These are phyloP conservation scores for Athene noctua DNA, from an alignment of 2,113 vertebrate genomes.

Conservation along the genomic window DNA sequence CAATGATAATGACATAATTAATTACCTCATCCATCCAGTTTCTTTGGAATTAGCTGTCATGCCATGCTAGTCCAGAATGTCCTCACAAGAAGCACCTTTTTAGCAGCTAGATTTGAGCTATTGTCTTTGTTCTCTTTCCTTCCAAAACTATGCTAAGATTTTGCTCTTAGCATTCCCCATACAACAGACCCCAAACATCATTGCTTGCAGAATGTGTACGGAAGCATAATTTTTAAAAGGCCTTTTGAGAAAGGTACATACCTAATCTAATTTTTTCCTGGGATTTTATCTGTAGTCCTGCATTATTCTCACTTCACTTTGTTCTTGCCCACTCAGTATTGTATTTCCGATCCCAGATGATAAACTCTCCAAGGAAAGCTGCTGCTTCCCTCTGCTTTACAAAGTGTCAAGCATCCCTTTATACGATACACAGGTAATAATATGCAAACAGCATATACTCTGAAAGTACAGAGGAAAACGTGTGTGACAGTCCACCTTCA, in stretches of 20 bases:
- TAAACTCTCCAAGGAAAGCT: not conserved
- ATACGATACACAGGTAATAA: not conserved
- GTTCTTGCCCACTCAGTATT: not conserved
- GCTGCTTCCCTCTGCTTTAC: not conserved
- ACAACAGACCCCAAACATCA: rapidly evolving
- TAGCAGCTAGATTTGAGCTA: not conserved
- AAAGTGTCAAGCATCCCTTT: not conserved
- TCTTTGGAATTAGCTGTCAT: not conserved
- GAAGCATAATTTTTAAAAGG: not conserved
- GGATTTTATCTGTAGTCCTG: not conserved
- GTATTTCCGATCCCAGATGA: not conserved
- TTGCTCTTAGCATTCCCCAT: not conserved
- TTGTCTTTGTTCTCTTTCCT: not conserved
- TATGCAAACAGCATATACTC: rapidly evolving
- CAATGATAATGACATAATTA: not conserved
- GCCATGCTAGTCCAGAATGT: not conserved
- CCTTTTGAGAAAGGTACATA: not conserved
- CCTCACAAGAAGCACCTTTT: not conserved
- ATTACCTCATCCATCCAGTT: not conserved
- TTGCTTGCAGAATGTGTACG: not conserved
- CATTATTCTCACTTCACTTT: not conserved
- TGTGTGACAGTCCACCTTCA: not conserved
- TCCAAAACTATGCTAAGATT: rapidly evolving
- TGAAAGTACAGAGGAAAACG: not conserved
- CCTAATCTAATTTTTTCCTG: not conserved